Base-by-base conservation (phyloP, 2,113 vertebrate species). In the Alouatta palliata region DNA sequence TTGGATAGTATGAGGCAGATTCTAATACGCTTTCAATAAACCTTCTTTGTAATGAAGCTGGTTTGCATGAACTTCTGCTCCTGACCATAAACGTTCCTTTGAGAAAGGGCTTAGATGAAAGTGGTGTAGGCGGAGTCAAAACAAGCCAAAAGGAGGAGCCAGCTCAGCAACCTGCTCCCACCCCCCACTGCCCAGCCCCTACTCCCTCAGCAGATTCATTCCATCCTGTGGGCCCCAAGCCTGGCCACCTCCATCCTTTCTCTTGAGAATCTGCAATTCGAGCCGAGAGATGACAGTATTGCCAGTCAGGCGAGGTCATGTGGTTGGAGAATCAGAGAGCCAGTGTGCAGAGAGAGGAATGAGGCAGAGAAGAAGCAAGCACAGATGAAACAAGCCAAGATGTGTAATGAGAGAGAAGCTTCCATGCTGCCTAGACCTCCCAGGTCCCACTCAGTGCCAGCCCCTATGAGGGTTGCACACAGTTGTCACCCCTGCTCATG, bases 61-160 rank as follows among this genome's bases (percentile, higher is more conserved):
- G 58, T 73, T 87, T 77, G 76, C 92, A 71, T 13, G 30, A 54
- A 11, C n/a, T 93, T 83, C 73, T 95, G 61, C 73, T 83, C 88
- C 82, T 52, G 45, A 35, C 66, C 20, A 37, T 43, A 25, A 77
- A 68, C 27, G 21, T 47, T 77, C 54, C 54, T 43, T 80, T 56
- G 47, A 52, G 20, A 25, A 89, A 83, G 37, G 43, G n/a, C 0
- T 56, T 61, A 49, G 45, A 87, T 10, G 56, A 40, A 16, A 20
- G 10, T 8, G 21, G 40, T 23, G 1, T 16, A 52, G 66, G 17
- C 35, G 43, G 58, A n/a, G 47, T 45, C 43, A 49, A 43, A 47
- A 45, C 45, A 66, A 80, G 75, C 68, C 75, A 58, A 77, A 47
- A 11, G 21, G 6, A 88, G 43, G 10, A 66, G 52, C 17, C 5